Base-by-base conservation (phyloP, 2,113 vertebrate species). In the Dipodomys spectabilis region DNA sequence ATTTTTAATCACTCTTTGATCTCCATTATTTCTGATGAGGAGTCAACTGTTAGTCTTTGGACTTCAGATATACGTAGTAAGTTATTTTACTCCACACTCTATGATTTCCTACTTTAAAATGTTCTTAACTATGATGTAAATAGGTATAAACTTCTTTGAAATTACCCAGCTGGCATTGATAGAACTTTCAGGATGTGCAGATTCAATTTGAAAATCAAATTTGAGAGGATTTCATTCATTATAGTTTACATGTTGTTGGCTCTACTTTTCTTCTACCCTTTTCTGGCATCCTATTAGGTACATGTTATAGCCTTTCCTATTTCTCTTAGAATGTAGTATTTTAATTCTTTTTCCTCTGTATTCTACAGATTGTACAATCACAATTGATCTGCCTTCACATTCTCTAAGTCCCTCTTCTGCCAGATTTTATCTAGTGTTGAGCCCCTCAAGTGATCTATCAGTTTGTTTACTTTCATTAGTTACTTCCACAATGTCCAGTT, bases 201-300 rank as follows among this genome's bases (percentile, higher is more conserved):
- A 84, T 95, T 57, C 90, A 57, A 28, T 60, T 78, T 73, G 39
- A 18, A 72, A 72, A 27, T 69, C 27, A 83, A 87, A 74, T 93
- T 45, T 86, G 25, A 62, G 32, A 60, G 39, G 11, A 82, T 44
- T 79, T 91, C 6, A 65, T 5, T 28, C 15, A 82, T 75, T 35
- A 23, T 35, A 23, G 35, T 74, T 71, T 10, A 72, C 27, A 80
- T 69, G 25, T 44, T 79, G 79, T 53, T 81, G 13, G 28, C 35
- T 25, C 15, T 35, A 30, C 4, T 32, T 80, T 79, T 5, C 57
- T 60, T 83, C 1, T 32, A 13, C 49, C 20, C 44, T 75, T 7
- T 71, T 23, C 22, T 92, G 20, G 6, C 25, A 45, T 62, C 71
- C 32, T 22, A 8, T 11, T 83, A 49, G 72, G n/a, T 60, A 28